Conservation (phyloP, 2,888 invertebrate species). For the Caenorhabditis panamensis region DNA sequence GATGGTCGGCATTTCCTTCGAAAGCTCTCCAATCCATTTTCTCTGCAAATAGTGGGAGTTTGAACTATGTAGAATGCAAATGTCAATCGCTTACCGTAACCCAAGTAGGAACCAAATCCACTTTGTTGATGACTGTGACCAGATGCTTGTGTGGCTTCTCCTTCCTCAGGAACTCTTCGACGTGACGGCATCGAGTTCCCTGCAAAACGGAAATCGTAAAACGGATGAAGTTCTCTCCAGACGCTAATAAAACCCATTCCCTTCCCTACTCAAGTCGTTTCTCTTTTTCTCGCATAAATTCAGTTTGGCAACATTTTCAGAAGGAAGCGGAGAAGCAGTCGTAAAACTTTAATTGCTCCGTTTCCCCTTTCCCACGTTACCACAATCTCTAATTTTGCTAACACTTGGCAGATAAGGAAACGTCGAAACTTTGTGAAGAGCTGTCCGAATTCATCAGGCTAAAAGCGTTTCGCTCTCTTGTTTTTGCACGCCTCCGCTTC, state of each 20-base stretch:
- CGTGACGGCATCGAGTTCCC: constrained; percentile 90
- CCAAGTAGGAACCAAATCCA: constrained; percentile 93
- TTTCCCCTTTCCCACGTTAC: neutral
- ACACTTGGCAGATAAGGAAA: neutral
- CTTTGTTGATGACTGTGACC: constrained; percentile 96
- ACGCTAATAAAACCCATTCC: neutral
- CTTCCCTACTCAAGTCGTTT: neutral
- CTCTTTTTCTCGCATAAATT: neutral
- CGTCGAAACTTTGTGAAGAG: neutral
- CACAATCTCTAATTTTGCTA: neutral
- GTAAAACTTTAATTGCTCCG: constrained; percentile 17
- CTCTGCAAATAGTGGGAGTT: constrained; percentile 84
- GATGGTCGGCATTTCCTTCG: constrained; percentile 95
- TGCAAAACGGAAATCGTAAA: constrained; percentile 9
- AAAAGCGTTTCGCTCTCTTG: constrained; percentile 11
- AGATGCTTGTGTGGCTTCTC: constrained; percentile 98
- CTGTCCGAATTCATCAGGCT: constrained; percentile 31
- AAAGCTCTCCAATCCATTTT: constrained; percentile 95
- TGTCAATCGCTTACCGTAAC: constrained; percentile 86
- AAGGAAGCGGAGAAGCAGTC: neutral
- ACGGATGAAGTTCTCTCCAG: constrained; percentile 1
- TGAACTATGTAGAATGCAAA: neutral
- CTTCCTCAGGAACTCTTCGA: constrained; percentile 88
- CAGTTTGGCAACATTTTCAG: constrained; percentile 33
- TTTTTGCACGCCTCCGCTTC: constrained; percentile 4